A percentile compares a stretch with the other conserved stretches of the same genome.
phyloP scores from a whole-genome alignment of 2,797 vertebrate genomes.

The Falco naumanni region DNA sequence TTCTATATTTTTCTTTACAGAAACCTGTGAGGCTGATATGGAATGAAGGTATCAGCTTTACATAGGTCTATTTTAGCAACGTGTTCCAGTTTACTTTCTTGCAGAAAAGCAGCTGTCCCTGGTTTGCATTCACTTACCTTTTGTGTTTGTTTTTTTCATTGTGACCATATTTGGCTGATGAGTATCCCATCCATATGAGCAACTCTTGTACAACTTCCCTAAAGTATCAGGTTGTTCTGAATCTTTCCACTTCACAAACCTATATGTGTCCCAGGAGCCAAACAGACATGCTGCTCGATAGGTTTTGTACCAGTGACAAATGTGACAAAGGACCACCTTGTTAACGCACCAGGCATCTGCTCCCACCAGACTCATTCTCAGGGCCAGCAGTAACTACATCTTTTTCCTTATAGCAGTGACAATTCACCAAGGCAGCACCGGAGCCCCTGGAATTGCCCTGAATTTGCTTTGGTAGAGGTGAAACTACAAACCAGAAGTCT shows the following conservation, averaged over 20 bases:
- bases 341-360: neutral
- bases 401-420: neutral
- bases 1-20: neutral
- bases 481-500: neutral
- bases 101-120: neutral
- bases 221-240: neutral
- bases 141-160: neutral
- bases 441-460: neutral
- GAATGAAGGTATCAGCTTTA: neutral
- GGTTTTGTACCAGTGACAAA: neutral
- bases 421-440: neutral
- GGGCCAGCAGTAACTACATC: neutral
- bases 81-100: neutral
- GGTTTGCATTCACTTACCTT: neutral
- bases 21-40: neutral
- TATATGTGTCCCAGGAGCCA: neutral
- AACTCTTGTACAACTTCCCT: neutral
- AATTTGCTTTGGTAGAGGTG: neutral
- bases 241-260: neutral
- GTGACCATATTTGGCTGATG: neutral
- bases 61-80: neutral
- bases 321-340: neutral
- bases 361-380: neutral
- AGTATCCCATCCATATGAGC: neutral
- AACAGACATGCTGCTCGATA: neutral